Percentiles rank a stretch among this genome's conserved stretches.
Conservation (phyloP, 2,797 vertebrate genomes). For the Characodon lateralis region DNA sequence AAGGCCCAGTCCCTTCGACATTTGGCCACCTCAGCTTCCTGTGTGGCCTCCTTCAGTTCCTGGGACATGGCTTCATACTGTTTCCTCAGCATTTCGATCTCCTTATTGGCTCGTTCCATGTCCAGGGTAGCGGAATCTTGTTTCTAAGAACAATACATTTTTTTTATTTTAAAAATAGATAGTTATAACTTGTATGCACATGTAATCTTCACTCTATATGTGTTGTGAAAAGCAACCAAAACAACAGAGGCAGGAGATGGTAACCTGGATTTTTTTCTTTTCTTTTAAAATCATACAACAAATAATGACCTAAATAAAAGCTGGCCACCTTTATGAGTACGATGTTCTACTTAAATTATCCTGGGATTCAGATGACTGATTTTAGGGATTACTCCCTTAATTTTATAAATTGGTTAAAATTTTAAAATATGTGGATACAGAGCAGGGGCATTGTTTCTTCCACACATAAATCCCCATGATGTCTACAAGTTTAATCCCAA, state of each 20-base stretch:
- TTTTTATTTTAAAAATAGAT: not conserved
- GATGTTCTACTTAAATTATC: not conserved
- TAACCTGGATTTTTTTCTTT: not conserved
- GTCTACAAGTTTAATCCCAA: not conserved
- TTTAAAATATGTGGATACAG: not conserved
- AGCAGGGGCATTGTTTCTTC: not conserved
- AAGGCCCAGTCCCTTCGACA: slow-evolving; percentile 98
- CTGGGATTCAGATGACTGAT: not conserved
- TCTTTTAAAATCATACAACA: not conserved
- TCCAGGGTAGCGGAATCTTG: slow-evolving; percentile 96
- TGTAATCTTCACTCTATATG: not conserved
- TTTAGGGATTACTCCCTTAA: not conserved
- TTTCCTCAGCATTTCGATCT: slow-evolving; percentile 95
- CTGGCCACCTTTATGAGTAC: not conserved
- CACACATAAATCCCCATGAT: not conserved
- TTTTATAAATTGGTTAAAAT: not conserved
- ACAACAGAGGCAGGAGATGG: not conserved
- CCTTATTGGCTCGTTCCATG: slow-evolving; percentile 95
- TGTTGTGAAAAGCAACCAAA: not conserved
- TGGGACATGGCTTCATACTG: slow-evolving; percentile 97
- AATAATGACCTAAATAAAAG: not conserved
- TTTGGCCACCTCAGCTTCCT: slow-evolving; percentile 97
- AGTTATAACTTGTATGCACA: not conserved
- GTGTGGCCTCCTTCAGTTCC: slow-evolving; percentile 95
- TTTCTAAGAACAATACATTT: slow-evolving; percentile 79